Base-by-base conservation (phyloP, 2,113 vertebrate genomes). In the Stigmatopora argus region DNA sequence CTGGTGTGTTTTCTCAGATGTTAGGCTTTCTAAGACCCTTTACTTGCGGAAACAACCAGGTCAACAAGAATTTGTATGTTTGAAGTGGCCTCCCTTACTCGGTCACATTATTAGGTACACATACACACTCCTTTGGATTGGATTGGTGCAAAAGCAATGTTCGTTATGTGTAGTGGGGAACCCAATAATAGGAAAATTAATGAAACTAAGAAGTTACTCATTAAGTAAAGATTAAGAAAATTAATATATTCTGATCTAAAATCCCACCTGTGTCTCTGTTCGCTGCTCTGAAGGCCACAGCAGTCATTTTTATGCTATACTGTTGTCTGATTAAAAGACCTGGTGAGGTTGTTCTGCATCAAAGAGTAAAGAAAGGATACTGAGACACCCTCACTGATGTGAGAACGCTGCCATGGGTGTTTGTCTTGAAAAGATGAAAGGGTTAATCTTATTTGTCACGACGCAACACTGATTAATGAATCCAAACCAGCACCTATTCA, bases 381-480 rank as follows among this genome's bases (percentile, higher is more conserved):
- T 2, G 23, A 70, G 63, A 64, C 45, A 41, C 56, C 8, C 68
- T 73, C 79, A 70, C 57, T 60, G 64, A 51, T 70, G 80, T 77
- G 80, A 80, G 65, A 80, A 67, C 61, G 46, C 72, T 66, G 70
- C 71, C n/a, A 1, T 10, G 73, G 72, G 71, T 65, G 78, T 75
- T 67, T 51, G 65, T 67, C 62, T 64, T 23, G 41, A 77, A 78
- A 56, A 73, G 78, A 85, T 78, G 83, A 88, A 83, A 75, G 81
- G 81, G 83, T 85, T 84, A 78, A 86, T 80, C 38, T 74, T 56
- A 59, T 73, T 71, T 79, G 86, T 82, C 83, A 75, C 73, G 72
- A 69, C 61, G 65, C 77, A 78, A 81, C 80, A 84, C 67, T 78
- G 81, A 83, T 66, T 78, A 75, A 85, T 78, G 77, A 74, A 71